phyloP scores from a whole-genome alignment of 2,113 vertebrate genomes.

The Archilochus colubris region DNA sequence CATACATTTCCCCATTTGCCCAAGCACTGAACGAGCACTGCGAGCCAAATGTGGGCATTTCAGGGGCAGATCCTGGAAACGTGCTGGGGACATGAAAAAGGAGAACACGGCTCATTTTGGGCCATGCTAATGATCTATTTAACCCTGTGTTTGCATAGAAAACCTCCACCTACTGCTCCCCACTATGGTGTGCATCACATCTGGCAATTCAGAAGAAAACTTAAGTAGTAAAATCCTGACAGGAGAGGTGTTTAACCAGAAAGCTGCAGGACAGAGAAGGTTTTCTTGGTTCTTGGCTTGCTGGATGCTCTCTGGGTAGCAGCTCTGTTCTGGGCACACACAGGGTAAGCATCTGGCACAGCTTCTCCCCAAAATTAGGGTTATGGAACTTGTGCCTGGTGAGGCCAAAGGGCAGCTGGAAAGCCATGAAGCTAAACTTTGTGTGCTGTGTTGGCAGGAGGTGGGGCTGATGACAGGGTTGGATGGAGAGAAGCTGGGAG shows the following conservation, averaged over 20 bases:
- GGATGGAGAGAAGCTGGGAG: neutral
- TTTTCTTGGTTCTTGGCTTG: neutral
- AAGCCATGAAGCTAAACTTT: neutral
- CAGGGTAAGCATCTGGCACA: neutral
- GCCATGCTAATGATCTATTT: neutral
- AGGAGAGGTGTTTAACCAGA: neutral
- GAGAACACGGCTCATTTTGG: neutral
- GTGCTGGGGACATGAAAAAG: rapidly evolving
- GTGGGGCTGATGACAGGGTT: neutral
- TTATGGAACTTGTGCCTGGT: neutral
- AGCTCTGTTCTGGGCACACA: neutral
- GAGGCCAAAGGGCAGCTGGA: neutral
- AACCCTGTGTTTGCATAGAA: neutral
- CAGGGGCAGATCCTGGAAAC: neutral
- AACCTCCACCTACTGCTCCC: neutral
- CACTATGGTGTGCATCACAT: neutral
- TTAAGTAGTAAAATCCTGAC: constrained; percentile 26
- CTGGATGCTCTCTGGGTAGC: neutral
- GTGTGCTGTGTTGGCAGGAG: neutral
- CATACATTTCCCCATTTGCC: neutral
- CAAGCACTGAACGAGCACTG: neutral
- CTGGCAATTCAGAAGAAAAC: constrained; percentile 46
- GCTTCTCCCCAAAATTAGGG: neutral
- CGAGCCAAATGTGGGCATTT: neutral
- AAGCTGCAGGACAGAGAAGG: neutral